Evolutionary conservation across 2,113 vertebrate genomes (phyloP), one percentile per base, ranked within the genome.

Genomic region (Neolamprologus devosi): DNA sequence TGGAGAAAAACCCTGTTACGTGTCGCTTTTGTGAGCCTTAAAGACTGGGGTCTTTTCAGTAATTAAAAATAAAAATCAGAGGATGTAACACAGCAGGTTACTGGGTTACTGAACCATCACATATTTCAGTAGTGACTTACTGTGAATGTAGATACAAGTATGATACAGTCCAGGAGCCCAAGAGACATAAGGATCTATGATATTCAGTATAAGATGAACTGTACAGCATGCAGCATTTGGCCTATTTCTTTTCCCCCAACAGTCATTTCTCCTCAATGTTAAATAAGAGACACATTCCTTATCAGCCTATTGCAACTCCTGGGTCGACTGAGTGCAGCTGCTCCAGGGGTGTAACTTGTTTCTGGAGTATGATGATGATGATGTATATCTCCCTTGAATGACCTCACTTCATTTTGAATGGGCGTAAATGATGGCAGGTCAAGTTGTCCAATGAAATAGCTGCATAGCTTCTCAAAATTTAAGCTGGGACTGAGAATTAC

Each of bases 301-400:
- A 90, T 93, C 89, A 73, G 60, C 8, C 23, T 78, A 51, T n/a
- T 33, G 21, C 40, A 63, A 63, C 75, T 89, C 84, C 80, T 30
- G 37, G 70, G 49, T 82, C 51, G 7, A 54, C 37, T 78, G 53
- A 8, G 79, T 47, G 75, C 79, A 88, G 87, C 85, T 90, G 88
- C 83, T 93, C 53, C 73, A 45, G n/a, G 82, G 90, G 88, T 81
- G 91, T 55, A 84, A 75, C 81, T 86, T 54, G 60, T 91, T 88
- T 84, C 73, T 86, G 65, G 17, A 88, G 85, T 54, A 54, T 2
- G 12, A 86, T 73, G 70, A 70, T 70, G 51, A 63, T n/a, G 60
- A 65, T 37, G 57, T 37, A 37, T 8, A 33, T 30, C 40, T 45
- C 51, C 57, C 9, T 65, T 21, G 42, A 30, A 85, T 93, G 81